These are phyloP conservation scores for Hirundo rustica DNA, from an alignment of 2,797 vertebrate species.

Conservation along the genomic window DNA sequence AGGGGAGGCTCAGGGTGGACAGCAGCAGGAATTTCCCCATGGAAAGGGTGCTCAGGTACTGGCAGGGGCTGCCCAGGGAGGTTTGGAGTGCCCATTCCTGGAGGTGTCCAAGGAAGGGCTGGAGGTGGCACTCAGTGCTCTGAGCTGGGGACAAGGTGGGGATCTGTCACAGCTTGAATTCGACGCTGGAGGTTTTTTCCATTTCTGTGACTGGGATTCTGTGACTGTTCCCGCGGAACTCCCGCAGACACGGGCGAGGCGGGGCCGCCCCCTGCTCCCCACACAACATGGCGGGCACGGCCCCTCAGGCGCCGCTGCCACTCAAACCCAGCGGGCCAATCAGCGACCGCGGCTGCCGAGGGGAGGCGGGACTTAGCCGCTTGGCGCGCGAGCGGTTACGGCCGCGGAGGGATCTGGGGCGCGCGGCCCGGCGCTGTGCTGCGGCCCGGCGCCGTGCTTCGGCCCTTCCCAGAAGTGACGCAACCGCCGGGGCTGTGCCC, in stretches of 20 bases:
- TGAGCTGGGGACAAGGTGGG: rapidly evolving
- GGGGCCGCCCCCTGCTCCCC: rapidly evolving
- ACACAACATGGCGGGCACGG: neutral
- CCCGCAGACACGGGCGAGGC: rapidly evolving
- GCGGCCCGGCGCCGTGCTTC: neutral
- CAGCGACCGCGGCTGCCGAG: rapidly evolving
- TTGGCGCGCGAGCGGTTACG: rapidly evolving
- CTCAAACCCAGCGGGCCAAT: neutral
- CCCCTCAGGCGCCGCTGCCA: neutral
- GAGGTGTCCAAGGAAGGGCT: rapidly evolving
- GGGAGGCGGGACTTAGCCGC: rapidly evolving
- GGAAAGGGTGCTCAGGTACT: rapidly evolving
- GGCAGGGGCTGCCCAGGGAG: neutral
- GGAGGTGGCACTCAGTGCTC: neutral
- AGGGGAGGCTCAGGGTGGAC: neutral
- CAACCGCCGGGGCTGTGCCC: rapidly evolving
- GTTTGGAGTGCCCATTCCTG: neutral
- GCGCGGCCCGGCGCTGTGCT: neutral
- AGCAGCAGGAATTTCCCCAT: rapidly evolving
- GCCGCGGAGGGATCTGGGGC: neutral
- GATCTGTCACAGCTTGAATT: rapidly evolving
- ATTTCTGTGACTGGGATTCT: rapidly evolving
- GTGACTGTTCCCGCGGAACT: rapidly evolving
- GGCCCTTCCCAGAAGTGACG: neutral
- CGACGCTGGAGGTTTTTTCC: rapidly evolving